Evolutionary conservation across 2,888 invertebrate genomes (phyloP).

Genomic region (Tetranychus piercei): DNA sequence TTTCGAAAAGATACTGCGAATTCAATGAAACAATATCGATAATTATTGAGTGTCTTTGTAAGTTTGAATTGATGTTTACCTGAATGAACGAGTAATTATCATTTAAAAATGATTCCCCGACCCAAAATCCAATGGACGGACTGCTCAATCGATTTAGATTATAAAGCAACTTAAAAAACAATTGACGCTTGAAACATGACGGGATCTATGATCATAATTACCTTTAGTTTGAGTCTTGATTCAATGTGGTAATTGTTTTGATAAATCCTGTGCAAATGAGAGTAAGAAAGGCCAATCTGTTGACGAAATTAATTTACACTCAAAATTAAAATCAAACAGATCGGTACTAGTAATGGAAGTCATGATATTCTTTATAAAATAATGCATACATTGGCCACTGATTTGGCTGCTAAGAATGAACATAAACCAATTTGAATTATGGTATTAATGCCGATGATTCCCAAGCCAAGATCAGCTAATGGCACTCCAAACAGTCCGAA

Average conservation of each 20-base stretch:
- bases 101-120: not conserved
- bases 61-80: not conserved
- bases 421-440: not conserved
- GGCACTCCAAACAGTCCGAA: not conserved
- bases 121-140: not conserved
- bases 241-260: not conserved
- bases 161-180: not conserved
- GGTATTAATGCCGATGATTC: not conserved
- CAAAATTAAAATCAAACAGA: too few species aligned
- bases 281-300: not conserved
- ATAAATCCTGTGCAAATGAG: not conserved
- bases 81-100: not conserved
- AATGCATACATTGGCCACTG: not conserved
- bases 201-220: too few species aligned
- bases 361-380: too few species aligned
- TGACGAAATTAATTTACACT: not conserved
- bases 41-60: too few species aligned
- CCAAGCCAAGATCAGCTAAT: not conserved
- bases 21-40: too few species aligned
- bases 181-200: too few species aligned
- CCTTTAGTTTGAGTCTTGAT: not conserved
- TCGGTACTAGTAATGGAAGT: too few species aligned
- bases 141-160: not conserved
- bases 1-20: not conserved
- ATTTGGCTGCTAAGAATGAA: not conserved